These are phyloP conservation scores for Hedychridium roseum DNA, from an alignment of 2,888 invertebrate genomes.

Conservation along the genomic window DNA sequence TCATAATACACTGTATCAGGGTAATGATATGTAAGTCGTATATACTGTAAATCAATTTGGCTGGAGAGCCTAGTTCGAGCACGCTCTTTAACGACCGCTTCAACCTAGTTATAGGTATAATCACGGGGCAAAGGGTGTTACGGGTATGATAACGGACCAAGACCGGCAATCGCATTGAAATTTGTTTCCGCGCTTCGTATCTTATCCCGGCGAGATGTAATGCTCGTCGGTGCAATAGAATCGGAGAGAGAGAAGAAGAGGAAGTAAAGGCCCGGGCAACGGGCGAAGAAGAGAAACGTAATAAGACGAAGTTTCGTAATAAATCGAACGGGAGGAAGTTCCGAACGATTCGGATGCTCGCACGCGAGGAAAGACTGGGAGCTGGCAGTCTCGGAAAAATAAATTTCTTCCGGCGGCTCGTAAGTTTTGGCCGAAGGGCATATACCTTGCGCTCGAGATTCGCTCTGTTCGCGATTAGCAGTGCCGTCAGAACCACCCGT, in stretches of 20 bases:
- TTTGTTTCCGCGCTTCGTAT: conserved; percentile 9
- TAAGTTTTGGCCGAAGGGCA: too few species aligned
- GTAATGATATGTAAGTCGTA: too few species aligned
- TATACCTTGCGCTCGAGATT: too few species aligned
- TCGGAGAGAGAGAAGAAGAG: not conserved
- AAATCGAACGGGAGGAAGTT: conserved; percentile 26
- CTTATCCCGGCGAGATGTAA: conserved; percentile 21
- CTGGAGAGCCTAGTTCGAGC: too few species aligned
- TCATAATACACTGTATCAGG: too few species aligned
- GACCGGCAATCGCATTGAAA: conserved; percentile 25
- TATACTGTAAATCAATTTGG: too few species aligned
- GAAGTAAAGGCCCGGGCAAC: conserved; percentile 3
- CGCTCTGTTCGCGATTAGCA: too few species aligned
- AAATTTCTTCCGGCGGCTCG: too few species aligned
- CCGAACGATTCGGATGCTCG: conserved; percentile 20
- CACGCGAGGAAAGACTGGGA: too few species aligned
- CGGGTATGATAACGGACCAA: conserved; percentile 24
- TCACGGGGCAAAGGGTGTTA: conserved; percentile 23
- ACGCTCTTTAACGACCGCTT: too few species aligned
- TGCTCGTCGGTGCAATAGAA: too few species aligned
- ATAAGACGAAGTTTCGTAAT: conserved; percentile 39
- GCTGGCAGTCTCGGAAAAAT: conserved; percentile 24
- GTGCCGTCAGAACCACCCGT: conserved; percentile 7
- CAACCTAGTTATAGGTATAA: conserved; percentile 17
- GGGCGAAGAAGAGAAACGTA: conserved; percentile 19